These are phyloP conservation scores for Amazona guildingii DNA, from an alignment of 2,113 vertebrate genomes.

Conservation along the genomic window DNA sequence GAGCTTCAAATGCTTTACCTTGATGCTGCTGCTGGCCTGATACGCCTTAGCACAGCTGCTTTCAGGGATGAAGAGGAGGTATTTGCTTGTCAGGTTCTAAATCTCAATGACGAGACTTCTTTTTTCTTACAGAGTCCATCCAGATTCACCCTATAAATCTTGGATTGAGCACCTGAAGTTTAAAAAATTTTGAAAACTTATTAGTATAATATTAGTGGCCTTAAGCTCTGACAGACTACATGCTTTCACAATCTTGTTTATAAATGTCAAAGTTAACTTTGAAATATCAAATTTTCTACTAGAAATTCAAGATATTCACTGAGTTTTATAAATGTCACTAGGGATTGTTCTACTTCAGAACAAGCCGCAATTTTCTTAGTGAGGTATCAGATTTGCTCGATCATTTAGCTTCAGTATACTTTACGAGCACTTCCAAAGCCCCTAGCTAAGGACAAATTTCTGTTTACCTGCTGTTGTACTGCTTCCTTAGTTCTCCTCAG, in stretches of 20 bases:
- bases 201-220: neutral
- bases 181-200: conserved; percentile 3
- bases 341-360: conserved; percentile 45
- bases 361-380: conserved; percentile 53
- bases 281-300: conserved; percentile 51
- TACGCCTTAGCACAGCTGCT: neutral
- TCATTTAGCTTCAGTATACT: conserved; percentile 48
- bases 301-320: conserved; percentile 54
- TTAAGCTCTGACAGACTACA: neutral
- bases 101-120: neutral
- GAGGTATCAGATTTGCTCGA: conserved; percentile 44
- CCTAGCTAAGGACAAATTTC: conserved; percentile 47
- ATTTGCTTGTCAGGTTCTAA: neutral
- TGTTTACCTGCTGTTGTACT: conserved; percentile 16
- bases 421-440: neutral
- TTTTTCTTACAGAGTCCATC: neutral
- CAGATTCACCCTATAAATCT: neutral
- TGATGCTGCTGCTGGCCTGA: neutral
- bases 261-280: conserved; percentile 57
- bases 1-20: neutral
- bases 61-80: neutral
- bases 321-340: conserved; percentile 52
- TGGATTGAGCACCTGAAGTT: neutral
- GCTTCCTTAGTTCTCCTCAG: conserved; percentile 12
- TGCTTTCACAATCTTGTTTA: conserved; percentile 5